Evolutionary conservation across 37 sponge, comb jelly and placozoan genomes (phyloP).

Genomic region (Ephydatia muelleri): DNA sequence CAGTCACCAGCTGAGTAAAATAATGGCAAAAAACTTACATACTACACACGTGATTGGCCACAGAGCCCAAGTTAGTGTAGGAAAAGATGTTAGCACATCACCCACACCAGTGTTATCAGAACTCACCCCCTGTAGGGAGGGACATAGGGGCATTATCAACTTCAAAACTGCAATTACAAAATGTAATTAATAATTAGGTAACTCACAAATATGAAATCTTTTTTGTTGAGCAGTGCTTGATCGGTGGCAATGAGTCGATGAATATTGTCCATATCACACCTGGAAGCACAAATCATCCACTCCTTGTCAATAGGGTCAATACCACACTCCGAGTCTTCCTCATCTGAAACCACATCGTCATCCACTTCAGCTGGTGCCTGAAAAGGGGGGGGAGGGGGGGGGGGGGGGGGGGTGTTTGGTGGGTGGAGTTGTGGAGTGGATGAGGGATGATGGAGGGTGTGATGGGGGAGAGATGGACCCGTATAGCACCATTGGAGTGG

Average conservation of each 20-base stretch:
- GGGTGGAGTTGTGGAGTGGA: neutral
- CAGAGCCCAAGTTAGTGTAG: neutral
- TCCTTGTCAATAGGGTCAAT: slow-evolving; percentile 80
- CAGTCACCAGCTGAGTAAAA: neutral
- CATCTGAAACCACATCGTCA: neutral
- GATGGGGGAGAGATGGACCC: neutral
- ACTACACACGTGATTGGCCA: neutral
- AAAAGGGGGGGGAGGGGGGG: neutral
- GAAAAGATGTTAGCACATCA: neutral
- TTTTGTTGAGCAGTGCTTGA: slow-evolving; percentile 45
- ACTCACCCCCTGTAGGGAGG: slow-evolving; percentile 7
- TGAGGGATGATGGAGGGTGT: neutral
- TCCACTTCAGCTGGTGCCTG: slow-evolving; percentile 10
- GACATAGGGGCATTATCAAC: neutral
- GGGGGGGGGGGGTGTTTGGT: neutral
- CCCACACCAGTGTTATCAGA: neutral
- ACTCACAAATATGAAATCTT: slow-evolving; percentile 50
- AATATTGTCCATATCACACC: slow-evolving; percentile 38
- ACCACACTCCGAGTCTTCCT: slow-evolving; percentile 4
- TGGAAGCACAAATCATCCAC: slow-evolving; percentile 57
- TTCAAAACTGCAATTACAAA: neutral
- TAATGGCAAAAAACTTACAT: neutral
- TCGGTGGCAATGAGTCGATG: slow-evolving; percentile 60
- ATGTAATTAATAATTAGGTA: neutral
- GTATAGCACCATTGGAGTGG: neutral